Evolutionary conservation across 2,113 vertebrate genomes (phyloP).

Genomic region (Campylorhamphus procurvoides): DNA sequence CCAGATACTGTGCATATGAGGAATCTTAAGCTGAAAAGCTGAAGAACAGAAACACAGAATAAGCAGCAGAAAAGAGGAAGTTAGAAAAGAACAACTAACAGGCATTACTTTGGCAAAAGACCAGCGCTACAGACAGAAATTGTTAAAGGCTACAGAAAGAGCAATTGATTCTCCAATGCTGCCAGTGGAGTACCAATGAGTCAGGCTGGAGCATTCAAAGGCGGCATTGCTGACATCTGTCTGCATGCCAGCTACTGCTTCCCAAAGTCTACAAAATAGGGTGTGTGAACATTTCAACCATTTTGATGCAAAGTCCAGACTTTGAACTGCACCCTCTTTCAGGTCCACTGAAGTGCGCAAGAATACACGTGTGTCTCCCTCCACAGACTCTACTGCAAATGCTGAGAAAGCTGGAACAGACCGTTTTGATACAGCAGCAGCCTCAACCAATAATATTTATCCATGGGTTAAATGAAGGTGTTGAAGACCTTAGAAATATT

Average conservation of each 20-base stretch:
- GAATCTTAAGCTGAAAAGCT: background rate
- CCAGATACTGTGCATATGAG: background rate
- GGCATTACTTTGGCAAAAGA: background rate
- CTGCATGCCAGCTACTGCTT: background rate
- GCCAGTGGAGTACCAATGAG: background rate
- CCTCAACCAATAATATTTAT: background rate
- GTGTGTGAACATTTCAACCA: background rate
- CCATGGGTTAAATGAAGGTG: background rate
- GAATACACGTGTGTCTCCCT: accelerated
- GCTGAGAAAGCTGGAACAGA: background rate
- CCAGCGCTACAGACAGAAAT: background rate
- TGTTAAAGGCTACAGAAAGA: background rate
- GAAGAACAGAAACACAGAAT: background rate
- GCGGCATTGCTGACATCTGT: background rate
- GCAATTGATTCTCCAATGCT: background rate
- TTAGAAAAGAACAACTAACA: background rate
- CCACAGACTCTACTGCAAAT: background rate
- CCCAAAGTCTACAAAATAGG: background rate
- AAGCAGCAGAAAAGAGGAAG: background rate
- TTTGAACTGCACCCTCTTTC: background rate
- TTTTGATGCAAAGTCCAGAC: background rate
- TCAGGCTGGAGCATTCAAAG: background rate
- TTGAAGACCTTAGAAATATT: background rate
- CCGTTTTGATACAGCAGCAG: background rate
- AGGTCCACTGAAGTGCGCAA: background rate